Conservation (phyloP, 23 tunicate genomes). For the Ascidia mentula region DNA sequence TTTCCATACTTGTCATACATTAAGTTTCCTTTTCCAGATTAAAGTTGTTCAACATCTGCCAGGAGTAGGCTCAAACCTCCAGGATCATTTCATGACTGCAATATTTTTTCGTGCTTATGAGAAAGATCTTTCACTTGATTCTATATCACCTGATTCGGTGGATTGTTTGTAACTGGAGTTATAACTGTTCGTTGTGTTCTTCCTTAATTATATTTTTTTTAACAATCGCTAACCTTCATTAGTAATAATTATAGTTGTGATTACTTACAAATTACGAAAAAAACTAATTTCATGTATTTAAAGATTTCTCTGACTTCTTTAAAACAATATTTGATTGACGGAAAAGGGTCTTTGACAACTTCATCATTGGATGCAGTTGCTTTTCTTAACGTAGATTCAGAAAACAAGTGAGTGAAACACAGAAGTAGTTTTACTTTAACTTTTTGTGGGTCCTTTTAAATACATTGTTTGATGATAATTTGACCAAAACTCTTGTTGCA, state of each 20-base stretch:
- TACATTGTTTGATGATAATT: too few species aligned
- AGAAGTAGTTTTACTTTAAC: too few species aligned
- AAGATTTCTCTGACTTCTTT: neutral
- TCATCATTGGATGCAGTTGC: neutral
- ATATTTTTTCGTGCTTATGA: slow-evolving; percentile 7
- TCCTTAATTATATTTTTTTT: neutral
- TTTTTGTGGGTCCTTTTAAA: too few species aligned
- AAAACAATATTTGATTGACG: neutral
- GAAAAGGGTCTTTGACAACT: neutral
- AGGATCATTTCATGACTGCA: slow-evolving; percentile 43
- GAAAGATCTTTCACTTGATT: neutral
- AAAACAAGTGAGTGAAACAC: neutral
- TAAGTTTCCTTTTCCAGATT: slow-evolving; percentile 16
- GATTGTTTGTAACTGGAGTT: too few species aligned
- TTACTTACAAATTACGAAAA: neutral
- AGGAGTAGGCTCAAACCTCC: slow-evolving; percentile 72
- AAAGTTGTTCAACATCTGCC: slow-evolving; percentile 33
- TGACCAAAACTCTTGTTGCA: too few species aligned
- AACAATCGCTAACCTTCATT: neutral
- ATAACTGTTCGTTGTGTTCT: neutral
- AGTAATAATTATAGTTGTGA: neutral
- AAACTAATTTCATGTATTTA: neutral
- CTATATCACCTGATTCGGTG: neutral
- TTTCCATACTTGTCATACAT: too few species aligned
- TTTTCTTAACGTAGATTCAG: neutral